phyloP scores from a whole-genome alignment of 2,888 invertebrate species.

The Lacanobia wlatinum region DNA sequence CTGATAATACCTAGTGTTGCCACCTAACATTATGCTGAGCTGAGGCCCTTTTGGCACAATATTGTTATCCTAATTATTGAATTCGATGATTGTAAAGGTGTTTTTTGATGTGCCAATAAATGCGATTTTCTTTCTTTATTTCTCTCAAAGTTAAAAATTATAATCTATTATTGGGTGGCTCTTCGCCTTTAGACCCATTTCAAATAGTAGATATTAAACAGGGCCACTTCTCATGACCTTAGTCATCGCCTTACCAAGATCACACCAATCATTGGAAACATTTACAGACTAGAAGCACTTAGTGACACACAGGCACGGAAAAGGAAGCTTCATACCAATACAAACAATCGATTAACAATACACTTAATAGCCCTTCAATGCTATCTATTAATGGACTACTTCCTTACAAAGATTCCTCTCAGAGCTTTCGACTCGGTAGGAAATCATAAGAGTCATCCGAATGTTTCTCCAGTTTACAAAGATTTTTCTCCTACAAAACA shows the following conservation, averaged over 20 bases:
- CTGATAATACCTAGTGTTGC: too few relatives aligned
- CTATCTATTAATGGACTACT: not conserved
- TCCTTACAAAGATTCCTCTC: not conserved
- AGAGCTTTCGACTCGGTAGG: not conserved
- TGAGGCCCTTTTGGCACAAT: too few relatives aligned
- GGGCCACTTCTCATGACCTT: too few relatives aligned
- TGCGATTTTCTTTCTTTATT: too few relatives aligned
- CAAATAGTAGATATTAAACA: too few relatives aligned
- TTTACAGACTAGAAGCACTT: not conserved
- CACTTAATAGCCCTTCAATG: not conserved
- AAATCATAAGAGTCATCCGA: not conserved
- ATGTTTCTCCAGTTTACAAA: not conserved
- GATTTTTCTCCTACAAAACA: not conserved
- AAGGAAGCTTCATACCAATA: not conserved
- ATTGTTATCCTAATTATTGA: too few relatives aligned
- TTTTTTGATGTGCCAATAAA: too few relatives aligned
- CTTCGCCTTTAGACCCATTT: too few relatives aligned
- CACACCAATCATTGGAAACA: not conserved
- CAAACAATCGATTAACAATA: conserved; percentile 1
- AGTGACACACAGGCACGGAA: not conserved
- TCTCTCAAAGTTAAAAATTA: too few relatives aligned
- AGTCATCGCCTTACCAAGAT: not conserved
- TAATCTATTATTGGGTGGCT: too few relatives aligned
- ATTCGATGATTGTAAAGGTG: too few relatives aligned
- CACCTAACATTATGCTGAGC: too few relatives aligned